A percentile compares a stretch with the other conserved stretches of the same genome.
These are phyloP conservation scores for Melanotus villosus DNA, from an alignment of 2,888 invertebrate species.

Conservation along the genomic window DNA sequence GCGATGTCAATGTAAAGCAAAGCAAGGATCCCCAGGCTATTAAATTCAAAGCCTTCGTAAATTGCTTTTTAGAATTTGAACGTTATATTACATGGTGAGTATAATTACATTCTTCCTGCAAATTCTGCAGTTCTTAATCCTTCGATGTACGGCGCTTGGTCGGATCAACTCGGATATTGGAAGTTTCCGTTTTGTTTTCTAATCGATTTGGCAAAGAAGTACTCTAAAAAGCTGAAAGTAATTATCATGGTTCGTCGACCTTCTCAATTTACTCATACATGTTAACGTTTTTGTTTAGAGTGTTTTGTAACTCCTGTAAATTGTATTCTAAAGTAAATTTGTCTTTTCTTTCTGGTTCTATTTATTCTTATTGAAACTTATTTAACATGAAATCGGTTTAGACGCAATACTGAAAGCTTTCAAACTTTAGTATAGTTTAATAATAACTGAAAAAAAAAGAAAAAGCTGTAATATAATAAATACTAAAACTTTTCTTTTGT, in stretches of 20 bases:
- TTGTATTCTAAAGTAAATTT: background rate
- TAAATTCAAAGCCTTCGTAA: background rate
- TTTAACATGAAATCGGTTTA: no score
- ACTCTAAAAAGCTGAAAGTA: background rate
- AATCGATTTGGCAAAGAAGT: conserved; percentile 6
- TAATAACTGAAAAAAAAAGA: no score
- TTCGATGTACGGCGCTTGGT: background rate
- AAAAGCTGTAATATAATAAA: no score
- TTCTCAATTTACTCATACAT: background rate
- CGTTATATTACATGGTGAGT: background rate
- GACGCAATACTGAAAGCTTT: no score
- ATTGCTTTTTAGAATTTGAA: background rate
- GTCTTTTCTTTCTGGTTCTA: no score
- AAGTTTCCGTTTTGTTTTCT: conserved; percentile 19
- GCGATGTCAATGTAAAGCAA: no score
- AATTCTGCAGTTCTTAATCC: conserved; percentile 10
- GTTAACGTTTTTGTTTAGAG: background rate
- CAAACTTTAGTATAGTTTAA: no score
- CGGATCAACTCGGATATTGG: conserved; percentile 16
- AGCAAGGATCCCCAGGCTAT: no score
- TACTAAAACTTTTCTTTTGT: no score
- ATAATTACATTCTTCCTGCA: conserved; percentile 12
- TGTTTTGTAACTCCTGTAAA: background rate
- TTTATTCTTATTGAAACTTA: no score
- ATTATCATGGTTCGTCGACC: background rate